Conservation (phyloP, 1,140 invertebrate species). For the Euwallacea similis region DNA sequence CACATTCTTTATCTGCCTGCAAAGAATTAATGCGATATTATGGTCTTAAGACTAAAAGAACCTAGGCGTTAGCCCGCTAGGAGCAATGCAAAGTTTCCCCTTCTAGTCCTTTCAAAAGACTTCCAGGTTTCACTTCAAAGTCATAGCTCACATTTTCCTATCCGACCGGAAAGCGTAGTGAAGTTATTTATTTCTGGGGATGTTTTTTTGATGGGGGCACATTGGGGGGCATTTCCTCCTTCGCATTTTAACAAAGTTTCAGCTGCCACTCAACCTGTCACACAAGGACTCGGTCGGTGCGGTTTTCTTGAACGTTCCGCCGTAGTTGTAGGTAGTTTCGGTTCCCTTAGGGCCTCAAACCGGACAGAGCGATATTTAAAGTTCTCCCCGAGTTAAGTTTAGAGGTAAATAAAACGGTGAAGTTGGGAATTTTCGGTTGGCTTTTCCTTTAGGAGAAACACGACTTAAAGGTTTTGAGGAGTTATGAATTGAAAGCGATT, state of each 20-base stretch:
- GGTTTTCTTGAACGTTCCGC: constrained; percentile 30
- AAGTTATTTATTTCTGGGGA: constrained; percentile 7
- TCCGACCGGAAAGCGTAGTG: neutral
- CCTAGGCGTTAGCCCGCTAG: no score
- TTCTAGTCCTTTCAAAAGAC: no score
- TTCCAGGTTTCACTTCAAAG: no score
- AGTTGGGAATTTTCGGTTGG: constrained; percentile 6
- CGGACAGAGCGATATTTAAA: constrained; percentile 31
- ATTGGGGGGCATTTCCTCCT: neutral
- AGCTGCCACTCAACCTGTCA: constrained; percentile 33
- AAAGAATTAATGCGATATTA: neutral
- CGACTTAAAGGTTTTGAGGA: neutral
- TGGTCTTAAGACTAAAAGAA: neutral
- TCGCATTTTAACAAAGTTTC: constrained; percentile 31
- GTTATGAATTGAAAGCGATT: neutral
- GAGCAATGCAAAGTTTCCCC: no score
- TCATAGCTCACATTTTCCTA: no score
- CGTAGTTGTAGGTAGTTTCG: constrained; percentile 32
- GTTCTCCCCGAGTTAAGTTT: constrained; percentile 22
- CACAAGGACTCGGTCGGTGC: constrained; percentile 25
- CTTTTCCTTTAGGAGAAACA: neutral
- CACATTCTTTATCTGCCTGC: constrained; percentile 9
- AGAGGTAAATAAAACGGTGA: constrained; percentile 20
- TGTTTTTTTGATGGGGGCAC: constrained; percentile 14
- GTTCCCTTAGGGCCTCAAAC: constrained; percentile 12